Base-by-base conservation (phyloP, 2,888 invertebrate genomes). In the Zaprionus bogoriensis region DNA sequence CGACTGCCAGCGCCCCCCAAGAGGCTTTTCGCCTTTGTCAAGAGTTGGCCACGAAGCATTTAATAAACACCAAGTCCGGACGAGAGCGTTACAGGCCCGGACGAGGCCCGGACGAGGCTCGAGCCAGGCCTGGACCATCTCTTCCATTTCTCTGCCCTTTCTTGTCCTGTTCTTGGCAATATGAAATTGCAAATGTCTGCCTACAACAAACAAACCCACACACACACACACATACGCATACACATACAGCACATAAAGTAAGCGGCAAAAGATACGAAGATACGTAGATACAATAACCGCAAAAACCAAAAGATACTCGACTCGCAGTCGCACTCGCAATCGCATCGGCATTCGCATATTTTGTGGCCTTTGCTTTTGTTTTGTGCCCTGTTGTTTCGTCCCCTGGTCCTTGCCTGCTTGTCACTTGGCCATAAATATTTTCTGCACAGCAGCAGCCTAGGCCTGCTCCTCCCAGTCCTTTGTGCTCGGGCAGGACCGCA, bases 151-250 rank as follows among this genome's bases (percentile, higher is more conserved):
- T 9, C 4, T 23, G 19, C 30, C 42, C 20, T 32, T 23, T 23
- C 20, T 20, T 46, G 39, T 55, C 14, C 19, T 14, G 39, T 41
- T 17, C 54, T 46, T 36, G 55, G 46, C 54, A 63, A 79, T 79
- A 83, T 83, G 86, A 85, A 85, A 85, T 77, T 70, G 86, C 86
- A 82, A 78, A 73, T 77, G 83, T 74, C 70, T 69, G 55, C 70
- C 62, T 45, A 48, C 62, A n/a, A n/a, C n/a, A n/a, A n/a, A 32
- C 53, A 30, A 17, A 47, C 6, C 28, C 22, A 54, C 28, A 55
- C 27, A 55, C 30, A 52, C 46, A 17, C 23, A 45, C 9, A 36
- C 3, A 36, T 22, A 52, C 30, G 23, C 17, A 45, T 10, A 28
- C 6, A 41, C 50, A 22, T n/a, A 28, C 47, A 47, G 25, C 12